Evolutionary conservation across 2,797 vertebrate genomes (phyloP).

Genomic region (Chaenodraco wilsoni): DNA sequence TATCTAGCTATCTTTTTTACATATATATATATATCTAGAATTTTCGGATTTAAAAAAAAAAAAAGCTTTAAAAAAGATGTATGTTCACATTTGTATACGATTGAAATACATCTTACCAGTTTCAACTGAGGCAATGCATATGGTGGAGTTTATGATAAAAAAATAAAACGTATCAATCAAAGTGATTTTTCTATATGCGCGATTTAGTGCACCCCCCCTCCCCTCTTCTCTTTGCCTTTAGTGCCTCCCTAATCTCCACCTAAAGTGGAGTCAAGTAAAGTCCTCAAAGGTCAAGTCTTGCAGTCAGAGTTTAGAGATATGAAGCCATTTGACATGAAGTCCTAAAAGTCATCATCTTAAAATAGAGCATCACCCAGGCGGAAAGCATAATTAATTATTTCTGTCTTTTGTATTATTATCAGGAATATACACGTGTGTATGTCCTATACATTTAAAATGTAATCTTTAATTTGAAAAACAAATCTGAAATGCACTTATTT

Average conservation of each 20-base stretch:
- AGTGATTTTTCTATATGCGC: neutral
- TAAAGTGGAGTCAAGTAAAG: constrained; percentile 79
- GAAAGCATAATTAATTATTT: constrained; percentile 1
- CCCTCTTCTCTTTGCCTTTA: constrained; percentile 3
- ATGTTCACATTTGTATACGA: too few relatives aligned
- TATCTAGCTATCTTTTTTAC: constrained; percentile 16
- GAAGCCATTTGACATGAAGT: constrained; percentile 64
- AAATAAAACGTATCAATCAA: neutral
- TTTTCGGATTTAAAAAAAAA: too few relatives aligned
- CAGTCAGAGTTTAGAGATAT: constrained; percentile 73
- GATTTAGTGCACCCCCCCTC: neutral
- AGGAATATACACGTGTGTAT: too few relatives aligned
- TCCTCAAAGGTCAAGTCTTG: constrained; percentile 75
- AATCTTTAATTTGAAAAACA: neutral
- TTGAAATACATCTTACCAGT: too few relatives aligned
- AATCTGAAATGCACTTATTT: neutral
- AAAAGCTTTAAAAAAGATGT: too few relatives aligned
- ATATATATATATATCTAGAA: constrained; percentile 15
- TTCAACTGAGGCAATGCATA: rapidly evolving
- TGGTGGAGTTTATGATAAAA: neutral
- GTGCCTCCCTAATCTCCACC: constrained; percentile 34
- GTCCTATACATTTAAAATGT: neutral
- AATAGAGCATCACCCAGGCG: constrained; percentile 21
- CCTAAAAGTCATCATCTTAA: constrained; percentile 17
- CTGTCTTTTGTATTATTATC: neutral